Evolutionary conservation across 2,113 vertebrate species (phyloP).

Genomic region (Aptenodytes forsteri): DNA sequence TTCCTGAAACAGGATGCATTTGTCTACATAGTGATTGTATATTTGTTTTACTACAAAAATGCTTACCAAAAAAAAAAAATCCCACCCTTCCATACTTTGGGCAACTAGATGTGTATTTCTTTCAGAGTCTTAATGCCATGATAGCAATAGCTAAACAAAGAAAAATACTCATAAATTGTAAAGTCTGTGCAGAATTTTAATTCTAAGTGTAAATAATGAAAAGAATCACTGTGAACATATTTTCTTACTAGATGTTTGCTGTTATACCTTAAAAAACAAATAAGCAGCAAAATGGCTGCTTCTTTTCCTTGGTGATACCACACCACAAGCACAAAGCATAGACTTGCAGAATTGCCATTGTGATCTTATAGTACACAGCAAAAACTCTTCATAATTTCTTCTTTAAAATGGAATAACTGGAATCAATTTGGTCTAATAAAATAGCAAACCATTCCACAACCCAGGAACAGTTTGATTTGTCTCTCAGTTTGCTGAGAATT

Average conservation of each 20-base stretch:
- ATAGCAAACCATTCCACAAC: neutral
- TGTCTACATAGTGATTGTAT: constrained; percentile 15
- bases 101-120: neutral
- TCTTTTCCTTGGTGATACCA: neutral
- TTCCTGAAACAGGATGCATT: constrained; percentile 56
- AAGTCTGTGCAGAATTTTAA: neutral
- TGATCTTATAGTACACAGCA: neutral
- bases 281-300: neutral
- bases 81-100: neutral
- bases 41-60: constrained; percentile 31
- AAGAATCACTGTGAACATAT: neutral
- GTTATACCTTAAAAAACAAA: neutral
- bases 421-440: neutral
- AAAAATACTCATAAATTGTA: neutral
- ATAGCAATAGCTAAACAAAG: neutral
- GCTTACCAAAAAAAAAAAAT: neutral
- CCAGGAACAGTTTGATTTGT: neutral
- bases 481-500: neutral
- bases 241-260: neutral
- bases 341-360: neutral
- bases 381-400: neutral
- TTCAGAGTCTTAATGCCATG: neutral
- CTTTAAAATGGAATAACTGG: neutral
- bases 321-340: neutral
- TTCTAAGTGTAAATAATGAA: neutral